Percentiles rank a stretch among this genome's conserved stretches.
Evolutionary conservation across 2,113 vertebrate species (phyloP).

Genomic region (Callionymus lyra): DNA sequence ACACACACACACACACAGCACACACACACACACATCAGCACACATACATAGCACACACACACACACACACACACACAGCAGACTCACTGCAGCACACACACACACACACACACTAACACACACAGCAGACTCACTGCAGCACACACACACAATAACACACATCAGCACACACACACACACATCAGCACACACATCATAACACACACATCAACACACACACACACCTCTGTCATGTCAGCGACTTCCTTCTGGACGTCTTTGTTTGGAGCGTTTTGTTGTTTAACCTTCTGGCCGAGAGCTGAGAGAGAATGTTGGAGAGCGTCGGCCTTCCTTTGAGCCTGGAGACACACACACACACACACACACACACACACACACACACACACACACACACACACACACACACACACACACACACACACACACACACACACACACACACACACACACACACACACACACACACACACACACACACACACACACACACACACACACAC

Average conservation of each 20-base stretch:
- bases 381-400: no score
- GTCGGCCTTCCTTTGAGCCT: conserved; percentile 90
- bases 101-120: neutral
- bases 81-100: no score
- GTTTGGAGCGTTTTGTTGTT: conserved; percentile 80
- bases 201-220: conserved; percentile 4
- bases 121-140: no score
- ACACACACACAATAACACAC: neutral
- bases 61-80: neutral
- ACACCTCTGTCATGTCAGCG: conserved; percentile 83
- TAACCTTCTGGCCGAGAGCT: conserved; percentile 78
- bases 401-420: no score
- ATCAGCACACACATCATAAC: no score
- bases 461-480: no score
- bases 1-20: neutral
- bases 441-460: no score
- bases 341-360: neutral
- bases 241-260: conserved; percentile 95
- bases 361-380: no score
- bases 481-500: no score
- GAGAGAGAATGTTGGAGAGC: conserved; percentile 70
- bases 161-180: neutral
- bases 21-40: conserved; percentile 1
- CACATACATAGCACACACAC: conserved; percentile 1
- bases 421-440: no score